Evolutionary conservation across 2,888 invertebrate species (phyloP).

Genomic region (Subacronicta megacephala): DNA sequence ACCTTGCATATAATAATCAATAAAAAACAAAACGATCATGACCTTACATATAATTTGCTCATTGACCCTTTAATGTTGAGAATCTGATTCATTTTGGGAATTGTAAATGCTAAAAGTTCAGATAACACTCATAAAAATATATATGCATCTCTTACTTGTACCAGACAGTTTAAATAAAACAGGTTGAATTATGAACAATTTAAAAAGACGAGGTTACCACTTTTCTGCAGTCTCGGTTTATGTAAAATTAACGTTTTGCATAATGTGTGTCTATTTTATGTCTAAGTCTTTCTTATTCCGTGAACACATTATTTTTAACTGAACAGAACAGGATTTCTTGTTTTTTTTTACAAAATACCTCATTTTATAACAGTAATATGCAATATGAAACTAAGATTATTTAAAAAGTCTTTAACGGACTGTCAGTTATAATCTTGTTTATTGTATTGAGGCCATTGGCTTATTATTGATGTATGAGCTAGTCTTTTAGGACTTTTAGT

Average conservation of each 20-base stretch:
- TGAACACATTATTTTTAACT: slow-evolving; percentile 24
- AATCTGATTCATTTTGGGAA: too few relatives aligned
- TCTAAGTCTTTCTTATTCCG: slow-evolving; percentile 35
- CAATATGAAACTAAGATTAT: background rate
- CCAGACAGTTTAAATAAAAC: slow-evolving; percentile 23
- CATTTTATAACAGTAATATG: slow-evolving; percentile 6
- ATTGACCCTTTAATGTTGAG: background rate
- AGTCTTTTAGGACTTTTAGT: too few relatives aligned
- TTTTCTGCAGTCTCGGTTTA: slow-evolving; percentile 1
- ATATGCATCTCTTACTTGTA: slow-evolving; percentile 7
- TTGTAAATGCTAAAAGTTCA: slow-evolving; percentile 15
- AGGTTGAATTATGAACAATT: slow-evolving; percentile 5
- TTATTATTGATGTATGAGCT: too few relatives aligned
- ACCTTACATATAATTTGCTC: background rate
- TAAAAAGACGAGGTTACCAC: slow-evolving; percentile 15
- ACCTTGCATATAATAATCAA: background rate
- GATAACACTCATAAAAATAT: slow-evolving; percentile 16
- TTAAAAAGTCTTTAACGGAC: background rate
- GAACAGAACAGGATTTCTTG: slow-evolving; percentile 15
- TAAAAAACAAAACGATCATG: background rate
- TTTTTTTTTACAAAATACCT: slow-evolving; percentile 1
- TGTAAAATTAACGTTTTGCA: slow-evolving; percentile 21
- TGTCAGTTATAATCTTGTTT: too few relatives aligned
- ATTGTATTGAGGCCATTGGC: too few relatives aligned
- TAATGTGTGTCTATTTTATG: slow-evolving; percentile 23